Percentiles rank a stretch among this genome's conserved stretches.
Conservation (phyloP, 2,113 vertebrate species). For the Paramormyrops kingsleyae region DNA sequence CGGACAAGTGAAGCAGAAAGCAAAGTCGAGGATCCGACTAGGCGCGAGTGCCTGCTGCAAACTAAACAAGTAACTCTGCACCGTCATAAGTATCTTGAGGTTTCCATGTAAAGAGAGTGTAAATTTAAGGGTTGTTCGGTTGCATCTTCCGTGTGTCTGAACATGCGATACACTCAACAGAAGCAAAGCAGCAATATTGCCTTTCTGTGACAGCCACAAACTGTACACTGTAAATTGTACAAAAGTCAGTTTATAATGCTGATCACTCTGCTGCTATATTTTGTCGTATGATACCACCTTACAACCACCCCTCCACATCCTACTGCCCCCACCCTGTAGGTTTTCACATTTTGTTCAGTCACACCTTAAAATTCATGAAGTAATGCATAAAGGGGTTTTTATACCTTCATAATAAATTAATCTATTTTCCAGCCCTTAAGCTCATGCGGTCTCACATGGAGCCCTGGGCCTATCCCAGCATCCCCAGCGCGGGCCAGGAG, state of each 20-base stretch:
- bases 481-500: neutral
- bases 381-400: neutral
- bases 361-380: neutral
- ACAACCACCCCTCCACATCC: neutral
- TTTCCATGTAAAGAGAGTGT: neutral
- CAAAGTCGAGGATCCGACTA: neutral
- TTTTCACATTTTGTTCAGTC: neutral
- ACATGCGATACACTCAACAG: neutral
- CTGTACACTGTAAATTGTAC: neutral
- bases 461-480: neutral
- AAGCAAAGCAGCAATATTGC: neutral
- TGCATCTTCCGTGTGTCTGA: neutral
- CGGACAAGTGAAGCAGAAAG: neutral
- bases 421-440: neutral
- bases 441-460: neutral
- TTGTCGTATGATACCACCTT: neutral
- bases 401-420: neutral
- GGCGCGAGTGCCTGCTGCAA: neutral
- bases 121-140: neutral
- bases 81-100: neutral
- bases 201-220: neutral
- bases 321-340: neutral
- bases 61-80: neutral
- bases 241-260: neutral
- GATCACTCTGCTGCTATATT: neutral